Conservation (phyloP, 2,888 invertebrate genomes). For the Cistogaster globosa region DNA sequence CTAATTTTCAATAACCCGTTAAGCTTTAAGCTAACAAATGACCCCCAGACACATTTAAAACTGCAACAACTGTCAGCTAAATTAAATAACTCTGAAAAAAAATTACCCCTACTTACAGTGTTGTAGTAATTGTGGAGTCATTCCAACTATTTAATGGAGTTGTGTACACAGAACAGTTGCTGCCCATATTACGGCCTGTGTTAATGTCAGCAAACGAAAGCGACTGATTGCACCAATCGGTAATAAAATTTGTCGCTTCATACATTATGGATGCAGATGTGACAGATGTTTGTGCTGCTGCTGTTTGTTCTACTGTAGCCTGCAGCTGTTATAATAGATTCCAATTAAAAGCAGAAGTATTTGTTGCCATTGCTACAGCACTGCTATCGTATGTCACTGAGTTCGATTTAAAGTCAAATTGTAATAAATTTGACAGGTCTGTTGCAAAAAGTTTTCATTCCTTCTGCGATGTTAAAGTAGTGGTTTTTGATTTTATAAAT, state of each 20-base stretch:
- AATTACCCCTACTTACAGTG: conserved; percentile 52
- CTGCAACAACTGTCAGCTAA: not conserved
- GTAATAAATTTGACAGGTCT: no score
- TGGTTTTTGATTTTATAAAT: conserved; percentile 53
- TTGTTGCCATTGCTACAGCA: conserved; percentile 22
- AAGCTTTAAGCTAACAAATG: not conserved
- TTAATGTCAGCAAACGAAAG: conserved; percentile 41
- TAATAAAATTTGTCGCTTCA: conserved; percentile 56
- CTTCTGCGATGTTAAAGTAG: conserved; percentile 46
- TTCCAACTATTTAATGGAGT: conserved; percentile 54
- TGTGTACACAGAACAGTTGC: conserved; percentile 62
- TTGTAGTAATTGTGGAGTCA: conserved; percentile 55
- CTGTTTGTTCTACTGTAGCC: not conserved
- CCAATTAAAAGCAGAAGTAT: conserved; percentile 30
- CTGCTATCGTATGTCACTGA: not conserved
- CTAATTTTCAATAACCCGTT: not conserved
- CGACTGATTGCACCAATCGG: conserved; percentile 73
- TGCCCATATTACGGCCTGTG: conserved; percentile 29
- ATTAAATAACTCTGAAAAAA: conserved; percentile 14
- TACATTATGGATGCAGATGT: conserved; percentile 43
- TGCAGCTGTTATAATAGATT: conserved; percentile 23
- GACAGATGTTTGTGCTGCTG: conserved; percentile 36
- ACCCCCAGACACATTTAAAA: not conserved
- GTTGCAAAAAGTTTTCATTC: conserved; percentile 21
- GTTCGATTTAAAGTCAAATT: conserved; percentile 15